A percentile compares a stretch with the other conserved stretches of the same genome.
Conservation (phyloP, 2,113 vertebrate species). For the Heptranchias perlo region DNA sequence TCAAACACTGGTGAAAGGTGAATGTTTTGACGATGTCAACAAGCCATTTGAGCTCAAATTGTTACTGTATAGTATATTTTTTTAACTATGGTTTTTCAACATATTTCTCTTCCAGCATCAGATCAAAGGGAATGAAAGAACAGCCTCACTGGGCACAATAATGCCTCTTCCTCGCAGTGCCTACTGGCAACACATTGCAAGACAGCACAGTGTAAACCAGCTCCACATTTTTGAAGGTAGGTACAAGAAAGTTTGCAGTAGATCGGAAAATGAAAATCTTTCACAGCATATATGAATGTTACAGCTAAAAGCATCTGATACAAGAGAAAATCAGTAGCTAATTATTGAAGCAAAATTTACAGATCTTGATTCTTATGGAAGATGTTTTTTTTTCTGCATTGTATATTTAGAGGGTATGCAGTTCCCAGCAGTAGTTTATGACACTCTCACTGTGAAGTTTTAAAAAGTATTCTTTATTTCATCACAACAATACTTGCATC, state of each 20-base stretch:
- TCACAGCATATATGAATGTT: neutral
- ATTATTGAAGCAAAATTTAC: neutral
- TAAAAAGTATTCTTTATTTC: neutral
- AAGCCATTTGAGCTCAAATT: neutral
- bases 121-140: constrained; percentile 64
- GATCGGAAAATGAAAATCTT: neutral
- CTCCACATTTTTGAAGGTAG: constrained; percentile 63
- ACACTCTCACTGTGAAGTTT: neutral
- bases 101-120: constrained; percentile 53
- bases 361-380: neutral
- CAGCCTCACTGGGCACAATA: constrained; percentile 59
- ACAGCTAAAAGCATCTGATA: neutral
- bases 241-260: neutral
- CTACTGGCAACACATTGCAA: constrained; percentile 70
- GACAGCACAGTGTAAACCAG: constrained; percentile 64
- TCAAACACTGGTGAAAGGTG: neutral
- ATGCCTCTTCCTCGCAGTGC: constrained; percentile 68
- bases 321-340: neutral
- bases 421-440: neutral
- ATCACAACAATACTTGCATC: neutral
- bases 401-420: neutral
- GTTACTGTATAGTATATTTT: neutral
- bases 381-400: neutral
- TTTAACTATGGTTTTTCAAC: neutral
- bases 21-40: neutral